Percentiles rank a stretch among this genome's conserved stretches.
phyloP scores from a whole-genome alignment of 2,888 invertebrate species.

The Conomelus anceps region DNA sequence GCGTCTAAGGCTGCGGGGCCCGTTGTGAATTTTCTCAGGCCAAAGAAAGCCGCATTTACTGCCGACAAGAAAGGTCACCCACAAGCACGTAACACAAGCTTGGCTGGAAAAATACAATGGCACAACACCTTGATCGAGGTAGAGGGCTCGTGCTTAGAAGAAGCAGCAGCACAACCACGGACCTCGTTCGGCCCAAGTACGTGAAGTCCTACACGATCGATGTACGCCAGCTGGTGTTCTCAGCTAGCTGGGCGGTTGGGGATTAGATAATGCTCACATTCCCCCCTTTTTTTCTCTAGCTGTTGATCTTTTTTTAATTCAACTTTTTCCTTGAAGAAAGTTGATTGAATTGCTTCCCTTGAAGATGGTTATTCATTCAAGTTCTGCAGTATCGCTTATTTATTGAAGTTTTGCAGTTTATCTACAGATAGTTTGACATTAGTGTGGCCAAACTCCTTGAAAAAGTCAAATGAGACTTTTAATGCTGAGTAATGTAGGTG shows the following conservation, averaged over 20 bases:
- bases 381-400: no score
- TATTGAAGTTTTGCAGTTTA: no score
- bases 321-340: not conserved
- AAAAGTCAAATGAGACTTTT: no score
- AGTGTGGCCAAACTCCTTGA: no score
- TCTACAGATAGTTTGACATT: no score
- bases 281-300: not conserved
- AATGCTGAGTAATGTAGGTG: no score
- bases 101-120: not conserved
- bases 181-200: no score
- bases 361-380: no score
- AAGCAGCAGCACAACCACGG: not conserved
- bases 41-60: not conserved
- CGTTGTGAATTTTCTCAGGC: not conserved
- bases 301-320: not conserved
- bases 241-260: not conserved
- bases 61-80: not conserved
- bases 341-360: not conserved
- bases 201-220: not conserved
- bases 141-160: not conserved
- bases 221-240: not conserved
- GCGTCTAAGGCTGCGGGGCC: not conserved
- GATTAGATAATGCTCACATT: not conserved
- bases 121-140: not conserved
- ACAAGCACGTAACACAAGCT: not conserved